Evolutionary conservation across 2,113 vertebrate genomes (phyloP).

Genomic region (Cavia aperea): DNA sequence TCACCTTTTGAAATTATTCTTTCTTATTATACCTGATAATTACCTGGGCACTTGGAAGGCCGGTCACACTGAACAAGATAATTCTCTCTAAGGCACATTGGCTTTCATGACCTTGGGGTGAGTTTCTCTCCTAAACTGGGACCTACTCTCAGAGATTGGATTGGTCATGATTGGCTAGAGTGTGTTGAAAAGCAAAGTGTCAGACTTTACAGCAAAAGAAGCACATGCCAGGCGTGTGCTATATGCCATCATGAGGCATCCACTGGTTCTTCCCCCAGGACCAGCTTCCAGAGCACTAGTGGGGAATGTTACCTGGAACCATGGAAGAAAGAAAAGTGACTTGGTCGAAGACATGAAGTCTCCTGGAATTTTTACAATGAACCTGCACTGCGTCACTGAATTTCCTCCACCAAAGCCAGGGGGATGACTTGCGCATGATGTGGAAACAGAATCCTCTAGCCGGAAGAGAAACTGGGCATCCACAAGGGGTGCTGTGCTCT

Average conservation of each 20-base stretch:
- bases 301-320: background rate
- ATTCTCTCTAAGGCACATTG: background rate
- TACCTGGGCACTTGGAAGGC: background rate
- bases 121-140: background rate
- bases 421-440: background rate
- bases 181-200: background rate
- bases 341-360: fast-evolving
- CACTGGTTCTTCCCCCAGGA: background rate
- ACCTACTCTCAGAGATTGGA: background rate
- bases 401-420: background rate
- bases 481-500: background rate
- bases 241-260: background rate
- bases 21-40: background rate
- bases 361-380: background rate
- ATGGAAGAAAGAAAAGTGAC: background rate
- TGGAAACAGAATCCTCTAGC: background rate
- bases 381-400: background rate
- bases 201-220: background rate
- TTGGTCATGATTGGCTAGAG: background rate
- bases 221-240: background rate
- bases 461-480: background rate
- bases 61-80: background rate
- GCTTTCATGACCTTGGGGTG: background rate
- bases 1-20: background rate
- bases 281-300: background rate